phyloP scores from a whole-genome alignment of 1,140 invertebrate genomes.

The Drosophila eugracilis region DNA sequence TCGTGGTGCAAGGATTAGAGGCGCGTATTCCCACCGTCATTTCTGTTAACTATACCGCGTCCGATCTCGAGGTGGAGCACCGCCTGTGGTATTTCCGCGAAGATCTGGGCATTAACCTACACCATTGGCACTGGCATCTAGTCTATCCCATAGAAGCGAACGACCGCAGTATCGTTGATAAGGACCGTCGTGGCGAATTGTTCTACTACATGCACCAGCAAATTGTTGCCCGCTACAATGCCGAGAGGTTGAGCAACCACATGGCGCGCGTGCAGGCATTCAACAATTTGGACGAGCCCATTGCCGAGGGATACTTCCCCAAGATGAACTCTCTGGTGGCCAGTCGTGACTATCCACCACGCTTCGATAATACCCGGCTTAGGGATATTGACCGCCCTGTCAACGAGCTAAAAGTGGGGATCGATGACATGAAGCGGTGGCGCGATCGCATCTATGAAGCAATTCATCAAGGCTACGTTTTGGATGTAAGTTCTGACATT shows the following conservation, averaged over 20 bases:
- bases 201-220: conserved; percentile 6
- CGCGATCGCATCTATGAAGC: not conserved
- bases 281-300: not conserved
- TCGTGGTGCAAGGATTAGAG: not conserved
- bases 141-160: not conserved
- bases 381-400: not conserved
- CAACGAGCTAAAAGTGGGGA: not conserved
- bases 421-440: not conserved
- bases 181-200: not conserved
- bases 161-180: not conserved
- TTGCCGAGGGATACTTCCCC: conserved; percentile 2
- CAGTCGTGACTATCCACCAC: not conserved
- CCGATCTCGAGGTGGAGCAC: not conserved
- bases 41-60: not conserved
- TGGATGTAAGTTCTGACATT: not conserved
- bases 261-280: not conserved
- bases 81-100: conserved; percentile 1
- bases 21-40: not conserved
- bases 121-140: conserved; percentile 6
- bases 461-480: not conserved
- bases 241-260: not conserved
- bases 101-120: not conserved
- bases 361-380: not conserved
- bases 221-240: not conserved
- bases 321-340: not conserved